Percentiles rank a stretch among this genome's conserved stretches.
Evolutionary conservation across 2,113 vertebrate species (phyloP).

Genomic region (Xenopus borealis): DNA sequence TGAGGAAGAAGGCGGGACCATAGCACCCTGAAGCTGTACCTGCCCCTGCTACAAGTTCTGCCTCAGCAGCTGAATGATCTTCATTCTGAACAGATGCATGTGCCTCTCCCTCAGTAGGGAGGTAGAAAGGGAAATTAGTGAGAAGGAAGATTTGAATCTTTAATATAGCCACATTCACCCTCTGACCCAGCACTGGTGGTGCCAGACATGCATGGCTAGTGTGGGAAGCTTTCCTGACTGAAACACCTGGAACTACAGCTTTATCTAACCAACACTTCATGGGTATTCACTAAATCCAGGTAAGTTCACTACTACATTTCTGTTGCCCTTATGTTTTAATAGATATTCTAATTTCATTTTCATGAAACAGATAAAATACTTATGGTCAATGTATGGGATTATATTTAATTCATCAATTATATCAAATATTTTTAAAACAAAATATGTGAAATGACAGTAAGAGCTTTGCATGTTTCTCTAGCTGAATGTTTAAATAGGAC

Average conservation of each 20-base stretch:
- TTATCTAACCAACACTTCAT: not conserved
- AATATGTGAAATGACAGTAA: too few relatives aligned
- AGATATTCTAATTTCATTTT: too few relatives aligned
- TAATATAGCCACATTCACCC: not conserved
- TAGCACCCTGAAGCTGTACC: slow-evolving; percentile 13
- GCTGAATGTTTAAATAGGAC: too few relatives aligned
- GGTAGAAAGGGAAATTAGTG: not conserved
- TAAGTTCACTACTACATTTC: not conserved
- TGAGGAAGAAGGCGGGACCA: slow-evolving; percentile 23
- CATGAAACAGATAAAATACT: too few relatives aligned
- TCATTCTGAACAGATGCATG: slow-evolving; percentile 1
- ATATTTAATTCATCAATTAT: too few relatives aligned
- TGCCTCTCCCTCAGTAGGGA: slow-evolving; percentile 15
- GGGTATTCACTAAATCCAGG: not conserved
- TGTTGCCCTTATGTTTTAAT: not conserved
- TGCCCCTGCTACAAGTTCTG: slow-evolving; percentile 30
- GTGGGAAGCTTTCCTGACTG: too few relatives aligned
- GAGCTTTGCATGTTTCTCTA: too few relatives aligned
- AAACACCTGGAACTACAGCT: too few relatives aligned
- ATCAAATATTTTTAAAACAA: too few relatives aligned
- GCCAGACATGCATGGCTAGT: not conserved
- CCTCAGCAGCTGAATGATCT: slow-evolving; percentile 14
- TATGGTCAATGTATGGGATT: too few relatives aligned
- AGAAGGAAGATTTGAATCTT: not conserved
- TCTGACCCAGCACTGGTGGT: not conserved